These are phyloP conservation scores for Zaprionus nigranus DNA, from an alignment of 1,140 invertebrate species.

Conservation along the genomic window DNA sequence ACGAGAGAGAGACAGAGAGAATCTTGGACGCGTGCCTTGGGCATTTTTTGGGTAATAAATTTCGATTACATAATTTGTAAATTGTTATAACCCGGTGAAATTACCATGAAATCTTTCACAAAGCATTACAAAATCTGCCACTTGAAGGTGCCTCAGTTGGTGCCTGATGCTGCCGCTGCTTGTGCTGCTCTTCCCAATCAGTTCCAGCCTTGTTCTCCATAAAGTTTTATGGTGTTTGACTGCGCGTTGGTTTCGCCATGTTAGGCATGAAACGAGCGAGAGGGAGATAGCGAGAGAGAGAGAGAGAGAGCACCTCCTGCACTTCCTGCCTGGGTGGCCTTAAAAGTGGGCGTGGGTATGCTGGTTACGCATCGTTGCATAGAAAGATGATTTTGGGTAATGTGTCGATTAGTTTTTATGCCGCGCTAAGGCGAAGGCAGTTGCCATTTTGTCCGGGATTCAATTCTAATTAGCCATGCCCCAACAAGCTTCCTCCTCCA, in stretches of 20 bases:
- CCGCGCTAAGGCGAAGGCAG: too few relatives aligned
- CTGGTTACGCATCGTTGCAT: conserved; percentile 17
- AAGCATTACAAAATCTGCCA: conserved; percentile 77
- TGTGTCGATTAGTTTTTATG: conserved; percentile 74
- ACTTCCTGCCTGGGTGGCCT: conserved; percentile 66
- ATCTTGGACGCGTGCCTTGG: conserved; percentile 31
- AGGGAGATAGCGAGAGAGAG: background rate
- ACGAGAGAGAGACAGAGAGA: background rate
- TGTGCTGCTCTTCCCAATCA: background rate
- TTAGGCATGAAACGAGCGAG: conserved; percentile 54
- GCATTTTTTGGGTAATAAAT: conserved; percentile 62
- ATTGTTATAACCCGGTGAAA: conserved; percentile 79
- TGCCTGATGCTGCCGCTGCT: background rate
- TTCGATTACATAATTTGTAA: conserved; percentile 81
- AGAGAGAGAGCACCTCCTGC: conserved; percentile 15
- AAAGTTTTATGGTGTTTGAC: conserved; percentile 75
- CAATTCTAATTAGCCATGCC: conserved; percentile 41
- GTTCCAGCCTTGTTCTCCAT: conserved; percentile 40
- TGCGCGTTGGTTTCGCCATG: conserved; percentile 50
- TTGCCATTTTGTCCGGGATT: conserved; percentile 15
- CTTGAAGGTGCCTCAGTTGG: conserved; percentile 41
- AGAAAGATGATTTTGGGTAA: conserved; percentile 61
- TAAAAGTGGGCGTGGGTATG: background rate
- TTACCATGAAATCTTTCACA: conserved; percentile 80
- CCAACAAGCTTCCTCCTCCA: conserved; percentile 51